These are phyloP conservation scores for Malurus cyaneus DNA, from an alignment of 2,113 vertebrate species.

Conservation along the genomic window DNA sequence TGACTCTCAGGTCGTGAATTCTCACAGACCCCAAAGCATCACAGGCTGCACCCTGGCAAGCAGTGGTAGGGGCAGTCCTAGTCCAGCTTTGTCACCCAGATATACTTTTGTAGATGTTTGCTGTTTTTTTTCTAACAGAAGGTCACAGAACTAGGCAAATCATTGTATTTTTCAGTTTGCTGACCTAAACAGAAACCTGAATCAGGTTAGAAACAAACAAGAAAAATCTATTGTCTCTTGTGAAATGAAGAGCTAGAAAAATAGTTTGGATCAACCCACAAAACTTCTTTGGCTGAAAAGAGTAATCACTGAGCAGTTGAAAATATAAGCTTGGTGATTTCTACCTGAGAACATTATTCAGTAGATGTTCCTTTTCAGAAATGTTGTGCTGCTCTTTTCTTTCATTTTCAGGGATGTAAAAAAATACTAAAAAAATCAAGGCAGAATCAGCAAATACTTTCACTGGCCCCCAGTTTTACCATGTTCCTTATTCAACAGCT, in stretches of 20 bases:
- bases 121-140: not conserved
- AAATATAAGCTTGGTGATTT: not conserved
- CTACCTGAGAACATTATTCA: not conserved
- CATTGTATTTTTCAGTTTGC: not conserved
- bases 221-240: not conserved
- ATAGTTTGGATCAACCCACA: not conserved
- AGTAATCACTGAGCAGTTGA: not conserved
- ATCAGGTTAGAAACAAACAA: not conserved
- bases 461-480: not conserved
- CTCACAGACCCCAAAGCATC: not conserved
- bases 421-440: not conserved
- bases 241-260: not conserved
- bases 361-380: not conserved
- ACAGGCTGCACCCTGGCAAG: not conserved
- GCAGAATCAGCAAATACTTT: not conserved
- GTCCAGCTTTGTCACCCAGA: not conserved
- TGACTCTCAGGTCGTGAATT: not conserved
- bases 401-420: not conserved
- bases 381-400: not conserved
- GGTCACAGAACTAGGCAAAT: not conserved
- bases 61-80: not conserved
- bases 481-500: not conserved
- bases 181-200: not conserved
- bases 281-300: not conserved
- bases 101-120: not conserved